Percentiles rank a stretch among this genome's conserved stretches.
Conservation (phyloP, 2,113 vertebrate genomes). For the Leucopternis melanops region DNA sequence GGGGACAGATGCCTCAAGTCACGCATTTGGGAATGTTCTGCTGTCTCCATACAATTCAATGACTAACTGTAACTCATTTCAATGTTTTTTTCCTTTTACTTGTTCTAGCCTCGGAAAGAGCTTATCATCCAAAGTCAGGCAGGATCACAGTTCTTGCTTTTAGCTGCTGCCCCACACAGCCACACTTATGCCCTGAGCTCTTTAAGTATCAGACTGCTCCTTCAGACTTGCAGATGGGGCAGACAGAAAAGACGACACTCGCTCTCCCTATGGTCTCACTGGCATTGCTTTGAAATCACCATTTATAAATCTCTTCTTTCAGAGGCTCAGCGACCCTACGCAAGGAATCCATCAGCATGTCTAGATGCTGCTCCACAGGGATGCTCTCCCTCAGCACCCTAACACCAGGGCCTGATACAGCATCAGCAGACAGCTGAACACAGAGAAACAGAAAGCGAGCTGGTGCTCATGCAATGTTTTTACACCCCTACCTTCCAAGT, state of each 20-base stretch:
- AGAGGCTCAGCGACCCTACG: neutral
- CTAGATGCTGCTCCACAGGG: neutral
- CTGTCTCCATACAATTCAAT: neutral
- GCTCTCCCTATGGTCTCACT: neutral
- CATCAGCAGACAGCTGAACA: neutral
- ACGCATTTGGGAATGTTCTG: accelerated
- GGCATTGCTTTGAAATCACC: neutral
- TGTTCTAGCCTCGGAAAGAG: neutral
- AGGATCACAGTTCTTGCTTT: neutral
- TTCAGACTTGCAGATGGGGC: neutral
- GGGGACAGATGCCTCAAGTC: neutral
- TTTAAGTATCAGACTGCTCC: neutral
- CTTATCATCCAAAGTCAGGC: neutral
- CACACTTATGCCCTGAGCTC: neutral
- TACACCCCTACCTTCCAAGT: conserved; percentile 79
- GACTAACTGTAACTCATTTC: too few relatives aligned
- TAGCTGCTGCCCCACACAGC: neutral
- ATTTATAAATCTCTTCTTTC: accelerated
- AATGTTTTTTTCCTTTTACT: neutral
- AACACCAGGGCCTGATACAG: neutral
- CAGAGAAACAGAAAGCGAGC: neutral
- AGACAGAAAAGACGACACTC: neutral
- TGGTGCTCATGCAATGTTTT: accelerated
- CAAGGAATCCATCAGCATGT: accelerated
- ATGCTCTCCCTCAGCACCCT: neutral